phyloP scores from a whole-genome alignment of 2,888 invertebrate genomes.

The Arctia plantaginis region DNA sequence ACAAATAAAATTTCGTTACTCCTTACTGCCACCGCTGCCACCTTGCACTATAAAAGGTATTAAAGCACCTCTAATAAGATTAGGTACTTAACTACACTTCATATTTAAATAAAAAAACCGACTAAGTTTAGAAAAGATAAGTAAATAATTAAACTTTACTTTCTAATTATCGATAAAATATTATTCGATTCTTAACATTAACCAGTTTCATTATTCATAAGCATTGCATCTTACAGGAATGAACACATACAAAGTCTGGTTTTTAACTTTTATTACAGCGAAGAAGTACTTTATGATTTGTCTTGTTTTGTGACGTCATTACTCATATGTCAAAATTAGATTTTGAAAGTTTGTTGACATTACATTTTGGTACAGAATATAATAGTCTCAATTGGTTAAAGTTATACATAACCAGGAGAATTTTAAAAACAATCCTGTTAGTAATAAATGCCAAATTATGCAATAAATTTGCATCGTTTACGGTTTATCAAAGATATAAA shows the following conservation, averaged over 20 bases:
- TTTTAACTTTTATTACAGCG: no score
- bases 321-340: background rate
- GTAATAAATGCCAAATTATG: no score
- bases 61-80: background rate
- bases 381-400: no score
- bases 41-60: background rate
- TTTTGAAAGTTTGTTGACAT: background rate
- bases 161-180: background rate
- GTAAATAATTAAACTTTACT: background rate
- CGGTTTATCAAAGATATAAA: background rate
- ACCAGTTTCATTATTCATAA: background rate
- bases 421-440: no score
- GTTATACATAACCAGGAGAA: no score
- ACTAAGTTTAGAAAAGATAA: background rate
- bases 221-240: background rate
- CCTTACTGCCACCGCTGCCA: background rate
- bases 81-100: background rate
- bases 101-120: background rate
- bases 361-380: no score
- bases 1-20: background rate
- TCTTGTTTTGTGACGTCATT: background rate
- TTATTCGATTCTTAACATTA: background rate
- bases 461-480: no score
- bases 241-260: background rate
- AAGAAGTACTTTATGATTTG: background rate